phyloP scores from a whole-genome alignment of 2,888 invertebrate species.

The Phrixothrix hirtus region DNA sequence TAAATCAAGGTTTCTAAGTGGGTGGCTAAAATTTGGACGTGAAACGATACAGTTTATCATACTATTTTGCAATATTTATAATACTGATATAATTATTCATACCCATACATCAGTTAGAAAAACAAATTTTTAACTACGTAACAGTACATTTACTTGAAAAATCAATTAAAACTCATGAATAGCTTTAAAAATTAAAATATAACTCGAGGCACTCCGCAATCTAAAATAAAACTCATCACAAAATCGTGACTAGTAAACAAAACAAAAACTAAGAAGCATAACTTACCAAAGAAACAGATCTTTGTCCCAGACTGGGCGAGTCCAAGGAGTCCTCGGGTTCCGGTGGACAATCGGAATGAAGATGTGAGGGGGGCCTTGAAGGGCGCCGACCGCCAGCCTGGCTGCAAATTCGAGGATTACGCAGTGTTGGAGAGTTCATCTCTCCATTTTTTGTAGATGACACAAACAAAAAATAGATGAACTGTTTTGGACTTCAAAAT shows the following conservation, averaged over 20 bases:
- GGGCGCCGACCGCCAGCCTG: slow-evolving; percentile 42
- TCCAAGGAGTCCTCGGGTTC: slow-evolving; percentile 37
- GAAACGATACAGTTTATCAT: no score
- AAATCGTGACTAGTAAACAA: slow-evolving; percentile 4
- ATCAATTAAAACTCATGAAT: no score
- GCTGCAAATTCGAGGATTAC: slow-evolving; percentile 40
- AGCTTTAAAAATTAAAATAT: no score
- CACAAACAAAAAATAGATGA: background rate
- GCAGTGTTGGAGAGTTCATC: slow-evolving; percentile 43
- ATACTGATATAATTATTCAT: no score
- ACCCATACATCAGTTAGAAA: no score
- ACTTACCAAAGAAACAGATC: slow-evolving; percentile 46
- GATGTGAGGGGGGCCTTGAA: slow-evolving; percentile 36
- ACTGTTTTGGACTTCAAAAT: no score
- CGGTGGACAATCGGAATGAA: slow-evolving; percentile 39
- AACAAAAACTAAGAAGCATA: slow-evolving; percentile 14
- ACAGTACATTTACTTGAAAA: slow-evolving; percentile 4
- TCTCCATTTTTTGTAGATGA: slow-evolving; percentile 25
- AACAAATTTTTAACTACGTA: no score
- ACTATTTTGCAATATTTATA: no score
- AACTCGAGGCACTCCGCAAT: no score
- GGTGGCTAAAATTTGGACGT: no score
- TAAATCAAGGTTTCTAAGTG: no score
- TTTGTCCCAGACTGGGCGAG: slow-evolving; percentile 41
- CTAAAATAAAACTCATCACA: no score